Conservation (phyloP, 2,113 vertebrate genomes). For the Notarius lentiginosus region DNA sequence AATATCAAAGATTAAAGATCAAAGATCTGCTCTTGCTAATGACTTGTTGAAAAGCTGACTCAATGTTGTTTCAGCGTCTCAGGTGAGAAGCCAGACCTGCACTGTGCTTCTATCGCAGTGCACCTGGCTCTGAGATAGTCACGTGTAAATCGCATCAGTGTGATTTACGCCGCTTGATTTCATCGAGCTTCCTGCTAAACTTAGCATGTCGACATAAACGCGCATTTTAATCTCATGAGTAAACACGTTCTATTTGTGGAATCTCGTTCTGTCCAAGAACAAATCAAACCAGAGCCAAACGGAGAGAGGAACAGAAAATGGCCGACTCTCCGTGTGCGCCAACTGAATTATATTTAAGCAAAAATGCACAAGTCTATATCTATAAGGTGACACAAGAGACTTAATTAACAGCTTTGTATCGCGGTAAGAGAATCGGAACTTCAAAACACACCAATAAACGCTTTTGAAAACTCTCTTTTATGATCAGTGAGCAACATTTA, state of each 20-base stretch:
- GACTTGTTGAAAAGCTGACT: constrained; percentile 4
- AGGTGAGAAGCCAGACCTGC: constrained; percentile 41
- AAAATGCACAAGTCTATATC: not conserved
- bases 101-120: not conserved
- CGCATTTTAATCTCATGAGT: not conserved
- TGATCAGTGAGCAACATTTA: not conserved
- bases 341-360: not conserved
- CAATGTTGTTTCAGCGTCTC: constrained; percentile 49
- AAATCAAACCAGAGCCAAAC: not conserved
- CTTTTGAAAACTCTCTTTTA: not conserved
- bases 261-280: not conserved
- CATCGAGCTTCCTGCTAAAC: constrained; percentile 16
- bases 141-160: not conserved
- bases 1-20: constrained; percentile 26
- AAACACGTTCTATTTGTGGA: constrained; percentile 16
- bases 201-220: not conserved
- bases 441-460: not conserved
- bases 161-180: constrained; percentile 39
- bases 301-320: not conserved
- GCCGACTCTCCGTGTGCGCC: not conserved
- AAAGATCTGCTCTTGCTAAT: constrained; percentile 21
- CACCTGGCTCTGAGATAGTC: constrained; percentile 31
- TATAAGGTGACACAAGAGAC: not conserved
- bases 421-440: not conserved
- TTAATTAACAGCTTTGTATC: not conserved